A percentile compares a stretch with the other conserved stretches of the same genome.
Conservation (phyloP, 2,888 invertebrate genomes). For the Coleophora flavipennella region DNA sequence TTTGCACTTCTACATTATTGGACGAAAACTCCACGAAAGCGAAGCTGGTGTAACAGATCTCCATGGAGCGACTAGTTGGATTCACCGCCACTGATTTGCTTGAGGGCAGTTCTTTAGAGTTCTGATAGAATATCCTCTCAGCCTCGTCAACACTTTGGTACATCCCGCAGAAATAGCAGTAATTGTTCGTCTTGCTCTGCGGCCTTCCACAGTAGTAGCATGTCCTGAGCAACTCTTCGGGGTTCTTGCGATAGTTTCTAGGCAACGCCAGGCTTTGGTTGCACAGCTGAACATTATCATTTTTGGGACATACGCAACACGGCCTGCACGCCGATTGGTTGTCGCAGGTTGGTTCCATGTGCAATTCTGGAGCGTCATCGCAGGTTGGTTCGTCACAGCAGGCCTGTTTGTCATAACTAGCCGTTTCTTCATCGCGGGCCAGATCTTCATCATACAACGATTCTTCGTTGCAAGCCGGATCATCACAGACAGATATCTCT, state of each 20-base stretch:
- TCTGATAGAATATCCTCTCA: no score
- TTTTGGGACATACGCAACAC: background rate
- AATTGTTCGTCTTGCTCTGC: background rate
- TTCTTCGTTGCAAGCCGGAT: background rate
- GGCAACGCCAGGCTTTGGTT: no score
- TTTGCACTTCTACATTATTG: conserved; percentile 18
- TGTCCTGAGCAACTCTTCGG: no score
- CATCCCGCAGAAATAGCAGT: background rate
- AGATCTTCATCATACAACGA: background rate
- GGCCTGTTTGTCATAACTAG: no score
- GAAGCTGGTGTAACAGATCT: conserved; percentile 34
- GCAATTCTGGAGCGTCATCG: no score
- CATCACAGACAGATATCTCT: background rate
- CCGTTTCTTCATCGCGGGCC: background rate
- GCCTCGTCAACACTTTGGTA: background rate
- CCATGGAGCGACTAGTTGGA: conserved; percentile 18
- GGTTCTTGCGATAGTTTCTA: no score
- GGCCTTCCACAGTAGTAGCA: background rate
- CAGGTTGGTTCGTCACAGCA: no score
- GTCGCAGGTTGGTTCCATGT: no score
- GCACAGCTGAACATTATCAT: no score
- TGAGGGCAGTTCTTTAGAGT: background rate
- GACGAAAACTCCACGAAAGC: conserved; percentile 33
- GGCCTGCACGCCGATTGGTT: conserved; percentile 4
- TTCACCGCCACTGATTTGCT: no score